A percentile compares a stretch with the other conserved stretches of the same genome.
phyloP scores from a whole-genome alignment of 2,888 invertebrate genomes.

The Ectemnius cavifrons region DNA sequence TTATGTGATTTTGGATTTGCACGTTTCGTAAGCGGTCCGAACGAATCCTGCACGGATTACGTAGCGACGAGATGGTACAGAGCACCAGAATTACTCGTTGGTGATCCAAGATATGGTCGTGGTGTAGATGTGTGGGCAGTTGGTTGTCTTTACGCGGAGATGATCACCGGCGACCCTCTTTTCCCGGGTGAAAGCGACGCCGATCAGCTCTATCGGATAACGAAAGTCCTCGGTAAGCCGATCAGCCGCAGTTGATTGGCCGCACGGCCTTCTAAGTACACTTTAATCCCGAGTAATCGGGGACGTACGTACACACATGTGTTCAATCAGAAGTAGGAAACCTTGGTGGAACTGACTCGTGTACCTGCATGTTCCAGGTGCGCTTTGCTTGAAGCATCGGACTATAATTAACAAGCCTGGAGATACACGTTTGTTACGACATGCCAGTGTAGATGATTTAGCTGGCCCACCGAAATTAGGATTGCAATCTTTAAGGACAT shows the following conservation, averaged over 20 bases:
- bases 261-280: neutral
- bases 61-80: slow-evolving; percentile 95
- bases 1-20: slow-evolving; percentile 96
- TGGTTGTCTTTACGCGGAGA: slow-evolving; percentile 91
- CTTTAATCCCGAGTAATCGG: no score
- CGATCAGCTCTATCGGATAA: slow-evolving; percentile 91
- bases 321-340: neutral
- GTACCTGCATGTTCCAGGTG: slow-evolving; percentile 43
- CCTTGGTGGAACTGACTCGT: neutral
- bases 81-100: slow-evolving; percentile 91
- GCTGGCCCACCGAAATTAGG: slow-evolving; percentile 53
- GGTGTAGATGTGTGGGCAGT: slow-evolving; percentile 93
- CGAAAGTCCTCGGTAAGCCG: slow-evolving; percentile 84
- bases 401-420: slow-evolving; percentile 59
- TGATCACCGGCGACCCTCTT: slow-evolving; percentile 91
- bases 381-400: slow-evolving; percentile 61
- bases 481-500: slow-evolving; percentile 74
- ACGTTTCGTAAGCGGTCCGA: slow-evolving; percentile 84
- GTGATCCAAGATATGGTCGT: slow-evolving; percentile 86
- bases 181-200: slow-evolving; percentile 95
- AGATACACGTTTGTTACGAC: slow-evolving; percentile 72
- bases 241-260: neutral
- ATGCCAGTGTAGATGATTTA: slow-evolving; percentile 59
- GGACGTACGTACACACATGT: neutral
- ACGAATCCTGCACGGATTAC: slow-evolving; percentile 92